Base-by-base conservation (phyloP, 2,888 invertebrate species). In the Ornithoptera priamus region DNA sequence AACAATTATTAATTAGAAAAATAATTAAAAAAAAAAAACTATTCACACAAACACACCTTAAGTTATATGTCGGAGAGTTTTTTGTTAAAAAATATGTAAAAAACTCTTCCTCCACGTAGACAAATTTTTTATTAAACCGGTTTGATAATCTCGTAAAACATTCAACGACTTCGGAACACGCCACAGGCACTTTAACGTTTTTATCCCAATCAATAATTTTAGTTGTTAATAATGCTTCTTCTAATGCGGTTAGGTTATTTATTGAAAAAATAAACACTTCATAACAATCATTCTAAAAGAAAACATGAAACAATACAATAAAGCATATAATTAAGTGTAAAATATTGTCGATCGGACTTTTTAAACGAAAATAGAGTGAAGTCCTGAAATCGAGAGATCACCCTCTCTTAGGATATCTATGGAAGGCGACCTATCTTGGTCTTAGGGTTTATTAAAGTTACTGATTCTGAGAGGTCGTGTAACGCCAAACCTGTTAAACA, bases 151-250 rank as follows among this genome's bases (percentile, higher is more conserved):
- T 75, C 39, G 69, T 50, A 8, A 80, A 67, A 36, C 74, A 73
- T 8, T 72, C 69, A 53, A 76, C 63, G 8, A 74, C 75, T 8
- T 70, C 71, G 10, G 65, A 64, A 59, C 69, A 71, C 5, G 75
- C 75, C 8, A 74, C 75, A 10, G 77, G 72, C 5, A 78, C 66
- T n/a, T 46, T 64, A 7, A 75, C 50, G 24, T 65, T 56, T 71
- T 53, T 72, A 5, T 57, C 69, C 79, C 79, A 81, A 69, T 77
- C 71, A 46, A 81, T 74, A 12, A 76, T 10, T 18, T 71, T 74
- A 8, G 79, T 79, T 3, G 57, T 71, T n/a, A 70, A 36, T 20
- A 81, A 71, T 30, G 78, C 76, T 36, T 75, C 69, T 65, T 76
- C 76, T 46, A 78, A 30, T n/a, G 71, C 69, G 30, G 30, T 30